Evolutionary conservation across 2,888 invertebrate genomes (phyloP).

Genomic region (Erebia palarica): DNA sequence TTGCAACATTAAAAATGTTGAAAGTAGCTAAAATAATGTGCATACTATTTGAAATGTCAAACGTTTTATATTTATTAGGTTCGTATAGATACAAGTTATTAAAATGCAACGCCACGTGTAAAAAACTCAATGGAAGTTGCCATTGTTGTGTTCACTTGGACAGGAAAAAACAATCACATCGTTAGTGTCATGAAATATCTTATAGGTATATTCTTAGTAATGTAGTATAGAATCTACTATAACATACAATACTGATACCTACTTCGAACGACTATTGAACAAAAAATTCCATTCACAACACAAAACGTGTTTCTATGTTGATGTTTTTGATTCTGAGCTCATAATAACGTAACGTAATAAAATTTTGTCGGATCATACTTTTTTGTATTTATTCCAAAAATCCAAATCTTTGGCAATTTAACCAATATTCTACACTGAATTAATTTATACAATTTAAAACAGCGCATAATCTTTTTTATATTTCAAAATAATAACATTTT

Average conservation of each 20-base stretch:
- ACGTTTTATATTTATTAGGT: background rate
- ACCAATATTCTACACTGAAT: background rate
- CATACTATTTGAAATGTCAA: background rate
- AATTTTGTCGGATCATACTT: background rate
- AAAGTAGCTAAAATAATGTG: background rate
- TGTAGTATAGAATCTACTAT: slow-evolving; percentile 3
- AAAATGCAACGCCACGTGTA: background rate
- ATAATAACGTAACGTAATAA: background rate
- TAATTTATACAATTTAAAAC: background rate
- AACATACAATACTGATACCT: background rate
- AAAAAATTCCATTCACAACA: background rate
- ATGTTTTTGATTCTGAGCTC: background rate
- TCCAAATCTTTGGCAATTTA: background rate
- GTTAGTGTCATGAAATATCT: background rate
- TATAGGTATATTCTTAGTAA: background rate
- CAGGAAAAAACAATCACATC: slow-evolving; percentile 8
- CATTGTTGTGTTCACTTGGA: background rate
- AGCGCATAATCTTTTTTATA: background rate
- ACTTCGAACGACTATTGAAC: background rate
- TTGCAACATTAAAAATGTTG: background rate
- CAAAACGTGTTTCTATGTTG: background rate
- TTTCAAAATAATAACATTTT: background rate
- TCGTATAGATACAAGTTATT: background rate
- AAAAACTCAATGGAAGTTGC: slow-evolving; percentile 1
- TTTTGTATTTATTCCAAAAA: background rate